These are phyloP conservation scores for Polyploca ridens DNA, from an alignment of 2,888 invertebrate species.

Conservation along the genomic window DNA sequence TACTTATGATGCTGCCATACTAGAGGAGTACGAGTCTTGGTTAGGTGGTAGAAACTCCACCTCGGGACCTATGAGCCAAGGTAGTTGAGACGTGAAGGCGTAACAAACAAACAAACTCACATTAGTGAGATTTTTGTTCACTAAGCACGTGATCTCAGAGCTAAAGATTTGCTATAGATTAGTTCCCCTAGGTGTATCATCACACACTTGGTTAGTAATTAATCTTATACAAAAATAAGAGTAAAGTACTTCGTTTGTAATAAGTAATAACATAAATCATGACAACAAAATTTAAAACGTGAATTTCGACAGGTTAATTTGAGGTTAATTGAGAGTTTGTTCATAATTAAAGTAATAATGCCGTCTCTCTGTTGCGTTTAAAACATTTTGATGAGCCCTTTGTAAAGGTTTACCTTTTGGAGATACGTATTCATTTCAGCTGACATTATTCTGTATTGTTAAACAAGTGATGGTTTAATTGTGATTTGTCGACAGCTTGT, in stretches of 20 bases:
- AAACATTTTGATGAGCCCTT: constrained; percentile 7
- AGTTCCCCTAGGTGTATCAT: too few species aligned
- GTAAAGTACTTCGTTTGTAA: neutral
- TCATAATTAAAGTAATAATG: constrained; percentile 6
- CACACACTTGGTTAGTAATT: too few species aligned
- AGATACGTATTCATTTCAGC: neutral
- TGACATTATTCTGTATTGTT: neutral
- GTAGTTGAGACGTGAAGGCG: too few species aligned
- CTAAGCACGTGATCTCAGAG: too few species aligned
- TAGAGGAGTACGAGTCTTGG: too few species aligned
- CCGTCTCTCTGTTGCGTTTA: constrained; percentile 1
- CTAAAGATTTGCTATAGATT: too few species aligned
- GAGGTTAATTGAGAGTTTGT: neutral
- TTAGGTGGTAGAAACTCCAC: too few species aligned
- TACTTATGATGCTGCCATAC: too few species aligned
- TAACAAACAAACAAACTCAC: too few species aligned
- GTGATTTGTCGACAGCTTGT: neutral
- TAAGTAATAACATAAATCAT: constrained; percentile 2
- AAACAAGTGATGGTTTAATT: constrained; percentile 1
- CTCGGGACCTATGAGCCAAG: too few species aligned
- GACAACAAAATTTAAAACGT: constrained; percentile 8
- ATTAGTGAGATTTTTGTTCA: too few species aligned
- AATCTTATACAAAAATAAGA: neutral
- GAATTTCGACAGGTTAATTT: constrained; percentile 4
- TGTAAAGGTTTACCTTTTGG: neutral